Evolutionary conservation across 2,888 invertebrate genomes (phyloP).

Genomic region (Aromia moschata): DNA sequence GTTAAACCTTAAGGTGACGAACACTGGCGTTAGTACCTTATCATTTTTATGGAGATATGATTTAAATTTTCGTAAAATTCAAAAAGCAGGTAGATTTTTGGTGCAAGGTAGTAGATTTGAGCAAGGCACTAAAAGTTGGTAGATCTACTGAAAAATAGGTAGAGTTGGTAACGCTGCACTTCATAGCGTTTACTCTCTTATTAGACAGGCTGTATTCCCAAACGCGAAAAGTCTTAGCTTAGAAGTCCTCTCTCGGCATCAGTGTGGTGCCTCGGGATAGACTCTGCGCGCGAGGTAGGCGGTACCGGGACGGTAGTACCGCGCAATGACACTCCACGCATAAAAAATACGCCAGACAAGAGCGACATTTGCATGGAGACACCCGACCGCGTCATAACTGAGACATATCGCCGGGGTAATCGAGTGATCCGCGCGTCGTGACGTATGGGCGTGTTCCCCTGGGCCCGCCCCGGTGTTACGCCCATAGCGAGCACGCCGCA

Average conservation of each 20-base stretch:
- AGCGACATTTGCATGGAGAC: slow-evolving; percentile 24
- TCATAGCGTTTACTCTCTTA: no score
- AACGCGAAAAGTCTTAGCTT: background rate
- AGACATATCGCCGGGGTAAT: slow-evolving; percentile 43
- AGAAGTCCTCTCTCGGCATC: background rate
- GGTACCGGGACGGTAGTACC: background rate
- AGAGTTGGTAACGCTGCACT: no score
- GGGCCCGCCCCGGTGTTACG: slow-evolving; percentile 54
- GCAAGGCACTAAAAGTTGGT: no score
- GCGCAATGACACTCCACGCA: background rate
- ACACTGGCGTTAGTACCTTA: no score
- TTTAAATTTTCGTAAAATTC: no score
- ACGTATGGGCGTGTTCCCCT: slow-evolving; percentile 56
- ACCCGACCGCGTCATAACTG: slow-evolving; percentile 21
- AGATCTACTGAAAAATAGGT: no score
- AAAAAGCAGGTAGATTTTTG: no score
- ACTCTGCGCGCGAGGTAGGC: background rate
- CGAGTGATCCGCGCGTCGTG: slow-evolving; percentile 55
- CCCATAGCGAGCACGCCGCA: slow-evolving; percentile 40
- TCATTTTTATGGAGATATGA: no score
- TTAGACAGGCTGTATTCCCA: no score
- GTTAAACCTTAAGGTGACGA: no score
- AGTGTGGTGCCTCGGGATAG: slow-evolving; percentile 13
- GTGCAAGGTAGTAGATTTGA: no score
- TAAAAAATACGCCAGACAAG: slow-evolving; percentile 1